These are phyloP conservation scores for Ambastaia sidthimunki DNA, from an alignment of 2,797 vertebrate genomes.

Conservation along the genomic window DNA sequence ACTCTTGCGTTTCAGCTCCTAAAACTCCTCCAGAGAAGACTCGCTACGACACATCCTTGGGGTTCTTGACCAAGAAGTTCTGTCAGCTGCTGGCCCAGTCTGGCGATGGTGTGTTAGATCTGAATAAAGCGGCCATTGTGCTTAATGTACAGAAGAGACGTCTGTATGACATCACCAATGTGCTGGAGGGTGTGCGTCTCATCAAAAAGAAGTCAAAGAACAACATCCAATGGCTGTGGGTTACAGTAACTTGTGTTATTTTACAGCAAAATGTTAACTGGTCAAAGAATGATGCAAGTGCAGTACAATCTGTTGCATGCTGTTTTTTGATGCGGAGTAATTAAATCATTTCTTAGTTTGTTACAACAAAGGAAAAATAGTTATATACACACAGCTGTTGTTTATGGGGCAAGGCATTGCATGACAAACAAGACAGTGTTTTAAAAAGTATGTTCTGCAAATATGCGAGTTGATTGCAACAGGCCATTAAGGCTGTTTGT, in stretches of 20 bases:
- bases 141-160: constrained; percentile 90
- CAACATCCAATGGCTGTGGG: constrained; percentile 93
- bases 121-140: constrained; percentile 84
- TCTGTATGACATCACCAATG: constrained; percentile 95
- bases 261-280: no score
- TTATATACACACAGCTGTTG: no score
- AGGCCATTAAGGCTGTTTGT: no score
- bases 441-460: no score
- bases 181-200: constrained; percentile 91
- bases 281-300: no score
- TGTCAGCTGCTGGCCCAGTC: constrained; percentile 83
- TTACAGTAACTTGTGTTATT: constrained; percentile 51
- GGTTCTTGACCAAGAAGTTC: constrained; percentile 88
- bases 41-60: constrained; percentile 88
- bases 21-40: constrained; percentile 84
- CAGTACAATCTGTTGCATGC: no score
- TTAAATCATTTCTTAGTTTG: no score
- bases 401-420: no score
- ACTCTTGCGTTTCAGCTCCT: constrained; percentile 70
- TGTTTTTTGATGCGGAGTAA: no score
- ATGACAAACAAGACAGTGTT: no score
- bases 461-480: no score
- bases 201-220: constrained; percentile 95
- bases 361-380: no score
- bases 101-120: constrained; percentile 86